Evolutionary conservation across 2,113 vertebrate genomes (phyloP).

Genomic region (Toxostoma redivivum): DNA sequence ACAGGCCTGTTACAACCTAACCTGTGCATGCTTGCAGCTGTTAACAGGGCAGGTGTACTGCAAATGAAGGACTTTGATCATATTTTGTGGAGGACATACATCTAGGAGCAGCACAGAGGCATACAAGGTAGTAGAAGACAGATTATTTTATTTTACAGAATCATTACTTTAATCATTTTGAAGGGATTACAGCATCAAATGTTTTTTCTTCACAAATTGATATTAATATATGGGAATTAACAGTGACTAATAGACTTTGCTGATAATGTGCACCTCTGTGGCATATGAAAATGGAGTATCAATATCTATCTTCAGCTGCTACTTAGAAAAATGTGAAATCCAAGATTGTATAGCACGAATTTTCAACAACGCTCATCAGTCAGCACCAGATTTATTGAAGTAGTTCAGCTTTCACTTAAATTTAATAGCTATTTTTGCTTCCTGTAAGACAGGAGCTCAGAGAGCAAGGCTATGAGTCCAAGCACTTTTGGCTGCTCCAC

Average conservation of each 20-base stretch:
- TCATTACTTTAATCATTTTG: background rate
- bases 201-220: background rate
- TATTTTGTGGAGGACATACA: background rate
- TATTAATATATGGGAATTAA: background rate
- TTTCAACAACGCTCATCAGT: background rate
- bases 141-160: background rate
- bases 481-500: background rate
- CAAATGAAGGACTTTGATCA: background rate
- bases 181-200: background rate
- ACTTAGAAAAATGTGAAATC: background rate
- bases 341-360: background rate
- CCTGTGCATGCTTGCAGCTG: background rate
- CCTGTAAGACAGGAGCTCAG: background rate
- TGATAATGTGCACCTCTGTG: background rate
- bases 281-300: background rate
- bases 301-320: background rate
- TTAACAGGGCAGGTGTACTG: background rate
- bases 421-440: background rate
- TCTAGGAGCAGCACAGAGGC: background rate
- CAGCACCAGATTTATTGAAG: background rate
- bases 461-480: background rate
- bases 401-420: background rate
- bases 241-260: background rate
- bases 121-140: background rate
- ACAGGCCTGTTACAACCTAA: background rate